Conservation (phyloP, 2,113 vertebrate genomes). For the Alaudala cheleensis region DNA sequence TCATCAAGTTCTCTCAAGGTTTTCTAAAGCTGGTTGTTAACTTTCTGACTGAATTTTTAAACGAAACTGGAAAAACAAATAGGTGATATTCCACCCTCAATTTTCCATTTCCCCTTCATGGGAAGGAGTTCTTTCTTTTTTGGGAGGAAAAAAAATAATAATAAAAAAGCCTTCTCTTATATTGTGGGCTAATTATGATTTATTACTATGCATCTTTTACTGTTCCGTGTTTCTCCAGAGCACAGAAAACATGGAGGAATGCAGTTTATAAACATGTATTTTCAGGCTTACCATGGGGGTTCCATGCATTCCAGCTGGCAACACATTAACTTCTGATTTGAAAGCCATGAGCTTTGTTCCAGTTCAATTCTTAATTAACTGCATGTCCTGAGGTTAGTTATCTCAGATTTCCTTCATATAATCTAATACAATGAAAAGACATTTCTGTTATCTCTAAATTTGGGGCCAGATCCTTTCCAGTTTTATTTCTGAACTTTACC, state of each 20-base stretch:
- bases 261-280: not conserved
- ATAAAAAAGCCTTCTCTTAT: not conserved
- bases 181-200: not conserved
- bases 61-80: not conserved
- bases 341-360: conserved; percentile 4
- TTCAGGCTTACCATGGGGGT: not conserved
- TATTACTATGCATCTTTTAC: not conserved
- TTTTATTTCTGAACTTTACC: not conserved
- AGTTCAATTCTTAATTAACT: conserved; percentile 30
- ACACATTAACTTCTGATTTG: not conserved
- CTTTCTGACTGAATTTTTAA: not conserved
- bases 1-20: not conserved
- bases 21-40: not conserved
- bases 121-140: not conserved
- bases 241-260: not conserved
- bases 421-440: not conserved
- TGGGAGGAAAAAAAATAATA: fast-evolving
- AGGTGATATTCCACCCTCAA: not conserved
- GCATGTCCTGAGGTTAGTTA: not conserved
- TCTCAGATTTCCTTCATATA: not conserved
- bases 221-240: not conserved
- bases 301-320: not conserved
- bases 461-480: not conserved
- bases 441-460: not conserved
- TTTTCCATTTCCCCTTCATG: not conserved